Evolutionary conservation across 30 jellyfish, hydroid and myxozoan species (phyloP).

Genomic region (Pseudorhiza aurosa): DNA sequence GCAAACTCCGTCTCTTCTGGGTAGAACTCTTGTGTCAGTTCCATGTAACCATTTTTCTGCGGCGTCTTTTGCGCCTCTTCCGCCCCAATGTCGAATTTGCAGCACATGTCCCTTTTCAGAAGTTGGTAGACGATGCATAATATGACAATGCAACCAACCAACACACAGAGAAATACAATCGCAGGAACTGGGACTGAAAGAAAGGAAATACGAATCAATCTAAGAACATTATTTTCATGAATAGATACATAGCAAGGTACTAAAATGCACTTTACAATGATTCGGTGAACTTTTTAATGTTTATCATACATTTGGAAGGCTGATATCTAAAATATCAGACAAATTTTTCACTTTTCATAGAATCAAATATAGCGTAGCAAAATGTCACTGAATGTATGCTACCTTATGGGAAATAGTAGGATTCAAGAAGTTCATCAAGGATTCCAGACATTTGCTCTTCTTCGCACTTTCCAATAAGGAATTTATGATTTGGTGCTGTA

Average conservation of each 20-base stretch:
- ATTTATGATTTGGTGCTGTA: too few species aligned
- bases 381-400: too few species aligned
- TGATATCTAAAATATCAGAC: background rate
- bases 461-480: too few species aligned
- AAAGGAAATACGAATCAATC: background rate
- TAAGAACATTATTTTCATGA: too few species aligned
- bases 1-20: constrained; percentile 85
- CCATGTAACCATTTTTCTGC: constrained; percentile 89
- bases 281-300: too few species aligned
- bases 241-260: too few species aligned
- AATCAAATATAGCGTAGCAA: too few species aligned
- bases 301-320: background rate
- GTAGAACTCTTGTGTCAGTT: constrained; percentile 80
- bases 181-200: constrained; percentile 94
- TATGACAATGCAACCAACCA: constrained; percentile 88
- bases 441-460: too few species aligned
- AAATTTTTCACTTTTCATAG: too few species aligned
- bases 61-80: constrained; percentile 79
- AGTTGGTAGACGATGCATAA: constrained; percentile 90
- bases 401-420: too few species aligned
- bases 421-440: too few species aligned
- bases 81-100: constrained; percentile 81
- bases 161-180: constrained; percentile 83
- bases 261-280: too few species aligned
- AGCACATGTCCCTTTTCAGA: constrained; percentile 92